A percentile compares a stretch with the other conserved stretches of the same genome.
Conservation (phyloP, 2,888 invertebrate genomes). For the Sclerodermus sp. region DNA sequence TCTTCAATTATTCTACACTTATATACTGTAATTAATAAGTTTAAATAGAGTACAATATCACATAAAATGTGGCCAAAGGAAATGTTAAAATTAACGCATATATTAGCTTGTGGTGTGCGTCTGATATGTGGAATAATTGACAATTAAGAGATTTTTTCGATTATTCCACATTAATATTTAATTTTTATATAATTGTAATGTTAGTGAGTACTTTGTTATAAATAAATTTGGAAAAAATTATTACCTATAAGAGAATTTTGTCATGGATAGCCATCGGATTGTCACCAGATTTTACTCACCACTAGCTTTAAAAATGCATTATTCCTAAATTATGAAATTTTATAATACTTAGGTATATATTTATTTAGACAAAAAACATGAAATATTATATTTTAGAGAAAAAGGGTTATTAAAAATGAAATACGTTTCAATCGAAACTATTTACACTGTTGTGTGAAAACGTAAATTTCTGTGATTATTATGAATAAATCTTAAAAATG, state of each 20-base stretch:
- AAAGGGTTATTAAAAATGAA: background rate
- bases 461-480: no score
- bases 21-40: slow-evolving; percentile 4
- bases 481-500: no score
- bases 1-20: slow-evolving; percentile 18
- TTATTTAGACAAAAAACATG: slow-evolving; percentile 6
- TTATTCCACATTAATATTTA: slow-evolving; percentile 4
- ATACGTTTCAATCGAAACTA: background rate
- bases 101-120: background rate
- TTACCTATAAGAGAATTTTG: background rate
- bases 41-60: slow-evolving; percentile 4
- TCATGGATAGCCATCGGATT: background rate
- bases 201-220: background rate
- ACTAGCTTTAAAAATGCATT: background rate
- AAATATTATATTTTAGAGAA: slow-evolving; percentile 1
- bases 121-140: slow-evolving; percentile 9
- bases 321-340: slow-evolving; percentile 1
- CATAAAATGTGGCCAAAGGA: slow-evolving; percentile 9
- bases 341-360: background rate
- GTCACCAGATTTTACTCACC: background rate
- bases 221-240: background rate
- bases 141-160: slow-evolving; percentile 3
- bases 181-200: background rate
- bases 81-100: background rate
- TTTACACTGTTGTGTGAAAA: background rate